phyloP scores from a whole-genome alignment of 2,797 vertebrate genomes.

The Eulemur coronatus region DNA sequence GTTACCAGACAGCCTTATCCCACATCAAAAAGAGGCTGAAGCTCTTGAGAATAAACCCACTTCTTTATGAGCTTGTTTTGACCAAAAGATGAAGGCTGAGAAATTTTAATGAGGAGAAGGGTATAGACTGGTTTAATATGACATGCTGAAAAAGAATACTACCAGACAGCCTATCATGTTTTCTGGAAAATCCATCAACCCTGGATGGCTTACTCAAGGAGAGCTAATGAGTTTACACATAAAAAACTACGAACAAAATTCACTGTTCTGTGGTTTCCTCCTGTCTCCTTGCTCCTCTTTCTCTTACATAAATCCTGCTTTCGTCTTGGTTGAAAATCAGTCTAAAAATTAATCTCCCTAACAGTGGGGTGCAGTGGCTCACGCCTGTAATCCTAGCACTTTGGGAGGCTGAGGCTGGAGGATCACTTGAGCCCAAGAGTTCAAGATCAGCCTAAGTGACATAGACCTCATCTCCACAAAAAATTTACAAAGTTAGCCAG shows the following conservation, averaged over 20 bases:
- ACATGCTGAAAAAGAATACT: not conserved
- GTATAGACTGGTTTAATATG: not conserved
- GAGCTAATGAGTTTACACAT: not conserved
- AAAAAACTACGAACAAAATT: not conserved
- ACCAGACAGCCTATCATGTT: not conserved
- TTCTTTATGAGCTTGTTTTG: not conserved
- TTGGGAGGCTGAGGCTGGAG: no score
- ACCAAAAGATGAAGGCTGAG: not conserved
- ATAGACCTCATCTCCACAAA: no score
- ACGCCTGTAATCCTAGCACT: no score
- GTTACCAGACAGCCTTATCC: not conserved
- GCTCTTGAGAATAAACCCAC: not conserved
- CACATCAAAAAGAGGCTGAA: not conserved
- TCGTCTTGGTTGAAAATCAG: not conserved
- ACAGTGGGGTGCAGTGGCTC: no score
- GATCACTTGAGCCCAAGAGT: no score
- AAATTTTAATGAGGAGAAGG: not conserved
- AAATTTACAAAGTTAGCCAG: no score
- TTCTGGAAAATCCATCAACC: not conserved
- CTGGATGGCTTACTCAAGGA: not conserved
- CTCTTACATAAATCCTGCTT: not conserved
- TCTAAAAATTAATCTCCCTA: not conserved
- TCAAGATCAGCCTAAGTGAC: no score
- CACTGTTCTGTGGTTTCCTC: not conserved
- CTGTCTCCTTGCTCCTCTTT: not conserved